A percentile compares a stretch with the other conserved stretches of the same genome.
Evolutionary conservation across 2,888 invertebrate genomes (phyloP).

Genomic region (Thecophora atra): DNA sequence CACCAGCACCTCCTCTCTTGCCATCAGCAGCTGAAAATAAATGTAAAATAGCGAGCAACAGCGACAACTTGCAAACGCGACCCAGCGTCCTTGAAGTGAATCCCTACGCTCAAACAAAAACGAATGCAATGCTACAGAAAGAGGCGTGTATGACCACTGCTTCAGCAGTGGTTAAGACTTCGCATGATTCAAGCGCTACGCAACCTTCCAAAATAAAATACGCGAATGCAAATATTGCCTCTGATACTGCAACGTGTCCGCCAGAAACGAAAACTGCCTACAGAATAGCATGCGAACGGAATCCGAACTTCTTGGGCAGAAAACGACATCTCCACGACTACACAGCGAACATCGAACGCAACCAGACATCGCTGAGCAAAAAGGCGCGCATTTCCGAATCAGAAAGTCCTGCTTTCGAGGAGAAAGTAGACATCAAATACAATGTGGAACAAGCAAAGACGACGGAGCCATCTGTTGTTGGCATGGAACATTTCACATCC

Average conservation of each 20-base stretch:
- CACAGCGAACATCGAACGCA: conserved; percentile 41
- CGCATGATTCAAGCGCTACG: conserved; percentile 52
- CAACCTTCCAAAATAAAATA: conserved; percentile 40
- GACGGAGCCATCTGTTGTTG: conserved; percentile 30
- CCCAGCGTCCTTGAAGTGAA: conserved; percentile 61
- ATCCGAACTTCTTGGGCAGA: conserved; percentile 57
- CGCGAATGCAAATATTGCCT: conserved; percentile 6
- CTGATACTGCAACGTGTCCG: conserved; percentile 3
- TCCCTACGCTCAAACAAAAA: conserved; percentile 51
- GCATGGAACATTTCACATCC: conserved; percentile 33
- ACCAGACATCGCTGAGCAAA: conserved; percentile 46
- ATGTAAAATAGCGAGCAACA: background rate
- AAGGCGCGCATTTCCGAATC: conserved; percentile 45
- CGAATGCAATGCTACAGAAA: conserved; percentile 30
- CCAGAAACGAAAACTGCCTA: conserved; percentile 30
- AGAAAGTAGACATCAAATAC: background rate
- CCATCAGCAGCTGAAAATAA: conserved; percentile 16
- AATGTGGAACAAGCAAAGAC: background rate
- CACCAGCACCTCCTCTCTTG: background rate
- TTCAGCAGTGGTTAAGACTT: conserved; percentile 46
- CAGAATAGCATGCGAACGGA: conserved; percentile 44
- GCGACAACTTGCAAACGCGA: conserved; percentile 47
- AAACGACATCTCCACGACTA: conserved; percentile 60
- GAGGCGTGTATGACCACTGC: background rate
- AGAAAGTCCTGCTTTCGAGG: conserved; percentile 20